These are phyloP conservation scores for Philopotamus ludificatus DNA, from an alignment of 1,140 invertebrate species.

Conservation along the genomic window DNA sequence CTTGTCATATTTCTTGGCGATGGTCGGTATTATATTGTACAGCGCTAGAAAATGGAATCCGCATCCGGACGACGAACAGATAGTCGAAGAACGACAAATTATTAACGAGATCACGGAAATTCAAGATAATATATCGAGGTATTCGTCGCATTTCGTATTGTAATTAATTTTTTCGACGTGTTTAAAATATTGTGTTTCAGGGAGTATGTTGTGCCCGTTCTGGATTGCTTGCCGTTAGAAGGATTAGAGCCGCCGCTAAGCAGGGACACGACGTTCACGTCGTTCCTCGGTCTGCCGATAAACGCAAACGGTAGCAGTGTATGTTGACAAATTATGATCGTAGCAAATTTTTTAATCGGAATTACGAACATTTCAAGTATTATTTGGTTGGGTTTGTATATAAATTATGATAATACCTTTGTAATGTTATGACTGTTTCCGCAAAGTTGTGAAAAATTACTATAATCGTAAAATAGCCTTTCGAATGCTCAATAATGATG, in stretches of 20 bases:
- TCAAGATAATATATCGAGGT: slow-evolving; percentile 54
- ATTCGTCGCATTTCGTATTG: too few relatives aligned
- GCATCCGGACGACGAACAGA: slow-evolving; percentile 47
- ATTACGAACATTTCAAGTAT: too few relatives aligned
- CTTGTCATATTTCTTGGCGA: slow-evolving; percentile 72
- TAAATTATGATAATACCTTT: too few relatives aligned
- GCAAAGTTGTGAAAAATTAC: too few relatives aligned
- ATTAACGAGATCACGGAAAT: slow-evolving; percentile 48
- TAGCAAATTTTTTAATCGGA: too few relatives aligned
- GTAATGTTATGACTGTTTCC: too few relatives aligned
- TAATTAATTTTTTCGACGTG: neutral
- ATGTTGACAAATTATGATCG: slow-evolving; percentile 31
- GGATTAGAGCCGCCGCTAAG: slow-evolving; percentile 57
- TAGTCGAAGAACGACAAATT: slow-evolving; percentile 44
- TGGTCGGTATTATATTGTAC: slow-evolving; percentile 75
- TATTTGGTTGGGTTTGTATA: too few relatives aligned
- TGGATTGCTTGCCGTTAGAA: slow-evolving; percentile 55
- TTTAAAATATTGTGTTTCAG: slow-evolving; percentile 38
- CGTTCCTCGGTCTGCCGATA: slow-evolving; percentile 60
- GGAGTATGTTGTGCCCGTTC: slow-evolving; percentile 53
- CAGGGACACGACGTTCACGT: slow-evolving; percentile 68
- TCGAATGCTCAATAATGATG: too few relatives aligned
- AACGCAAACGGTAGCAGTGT: slow-evolving; percentile 44
- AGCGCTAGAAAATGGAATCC: slow-evolving; percentile 63
- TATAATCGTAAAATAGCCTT: too few relatives aligned